phyloP scores from a whole-genome alignment of 2,888 invertebrate species.

The Drosophila demipolita region DNA sequence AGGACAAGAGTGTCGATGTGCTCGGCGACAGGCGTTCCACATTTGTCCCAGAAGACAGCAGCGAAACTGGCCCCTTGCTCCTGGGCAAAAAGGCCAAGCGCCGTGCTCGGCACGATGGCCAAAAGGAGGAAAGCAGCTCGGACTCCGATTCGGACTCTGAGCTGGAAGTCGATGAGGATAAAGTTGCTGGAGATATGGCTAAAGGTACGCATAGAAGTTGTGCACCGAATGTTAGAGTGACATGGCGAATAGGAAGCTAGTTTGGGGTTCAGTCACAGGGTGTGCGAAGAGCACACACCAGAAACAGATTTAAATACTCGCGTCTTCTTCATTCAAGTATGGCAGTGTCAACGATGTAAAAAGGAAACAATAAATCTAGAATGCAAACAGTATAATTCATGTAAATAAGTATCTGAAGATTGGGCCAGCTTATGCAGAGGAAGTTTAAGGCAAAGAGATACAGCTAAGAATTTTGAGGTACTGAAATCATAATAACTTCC shows the following conservation, averaged over 20 bases:
- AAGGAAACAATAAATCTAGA: neutral
- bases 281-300: neutral
- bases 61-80: conserved; percentile 22
- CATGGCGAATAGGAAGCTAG: neutral
- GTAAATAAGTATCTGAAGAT: neutral
- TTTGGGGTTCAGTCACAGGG: neutral
- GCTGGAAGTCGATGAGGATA: conserved; percentile 67
- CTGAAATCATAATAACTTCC: neutral
- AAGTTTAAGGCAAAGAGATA: neutral
- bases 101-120: conserved; percentile 77
- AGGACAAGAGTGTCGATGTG: conserved; percentile 88
- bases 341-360: no score
- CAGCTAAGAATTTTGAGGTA: neutral
- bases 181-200: conserved; percentile 58
- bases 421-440: neutral
- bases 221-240: neutral
- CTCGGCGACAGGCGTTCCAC: conserved; percentile 76
- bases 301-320: neutral
- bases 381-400: neutral
- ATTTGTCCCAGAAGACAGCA: neutral
- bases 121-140: conserved; percentile 63
- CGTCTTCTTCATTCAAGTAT: neutral
- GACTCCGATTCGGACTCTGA: conserved; percentile 78
- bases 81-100: conserved; percentile 83
- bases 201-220: conserved; percentile 58